Base-by-base conservation (phyloP, 1,140 invertebrate genomes). In the Camponotus floridanus region DNA sequence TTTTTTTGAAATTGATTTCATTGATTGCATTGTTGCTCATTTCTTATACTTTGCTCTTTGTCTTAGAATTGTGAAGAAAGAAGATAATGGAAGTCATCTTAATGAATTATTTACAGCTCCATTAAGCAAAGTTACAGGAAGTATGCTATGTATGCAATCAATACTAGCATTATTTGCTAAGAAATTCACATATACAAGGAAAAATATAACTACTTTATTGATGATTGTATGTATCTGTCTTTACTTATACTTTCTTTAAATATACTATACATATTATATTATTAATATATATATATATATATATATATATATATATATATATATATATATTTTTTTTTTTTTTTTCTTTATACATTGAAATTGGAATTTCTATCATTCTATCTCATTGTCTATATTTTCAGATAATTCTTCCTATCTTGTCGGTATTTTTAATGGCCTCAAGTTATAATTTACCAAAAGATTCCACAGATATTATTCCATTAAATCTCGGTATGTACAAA, bases 111-210 rank as follows among this genome's bases (percentile, higher is more conserved):
- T 91, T 65, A 51, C 86, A 26, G 74, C 88, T 4, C 39, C 89
- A 4, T 87, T 86, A 9, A 18, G 76, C 36, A 94, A 93, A 87
- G 21, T 94, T 11, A 90, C 78, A 57, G 94, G 93, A 8, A 88
- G 57, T 4, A 42, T 83, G 21, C 87, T 94, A 68, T 87, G 62
- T 31, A 71, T 91, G 3, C 94, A 95, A 85, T 76, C 89, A 74
- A 88, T 92, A 64, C 57, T 67, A 0, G 94, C 93, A 45, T 81
- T 94, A 31, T 68, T 94, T 0, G 45, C 78, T 0, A 95, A 95
- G 62, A 95, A 95, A 91, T 61, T 91, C 0, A 91, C 61, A 13
- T 95, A 93, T 48, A 91, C 91, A 0, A 87, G 31, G 2, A 95
- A 93, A 73, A 95, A 95, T 88, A 61, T 91, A 18, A 51, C 71